Evolutionary conservation across 2,113 vertebrate genomes (phyloP), one percentile per base, ranked within the genome.

Genomic region (Rhabdomys dilectus): DNA sequence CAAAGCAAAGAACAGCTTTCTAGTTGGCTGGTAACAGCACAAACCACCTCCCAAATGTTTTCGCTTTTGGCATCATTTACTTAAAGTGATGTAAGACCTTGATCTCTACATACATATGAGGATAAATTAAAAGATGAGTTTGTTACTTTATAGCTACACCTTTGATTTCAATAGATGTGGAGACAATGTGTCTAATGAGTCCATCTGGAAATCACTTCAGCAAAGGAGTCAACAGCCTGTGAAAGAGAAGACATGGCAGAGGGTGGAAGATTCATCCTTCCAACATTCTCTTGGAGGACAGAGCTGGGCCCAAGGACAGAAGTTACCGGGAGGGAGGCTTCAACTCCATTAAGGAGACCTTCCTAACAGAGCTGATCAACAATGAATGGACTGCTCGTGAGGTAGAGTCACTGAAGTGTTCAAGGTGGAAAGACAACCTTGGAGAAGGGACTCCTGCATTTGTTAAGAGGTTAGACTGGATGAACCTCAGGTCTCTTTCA

Each of bases 401-500:
- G 97, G 97, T 97, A 98, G 96, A 96, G 95, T 96, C 97, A 95
- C 97, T 95, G 96, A 96, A 97, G 92, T 94, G 91, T 95, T 89
- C 91, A 95, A 95, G 96, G 96, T 96, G 96, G 96, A 96, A 97
- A 96, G 93, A 36, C 94, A 94, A 97, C 96, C 96, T 96, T 96
- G 92, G 53, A 85, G 96, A 97, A 97, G 96, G 95, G 96, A 80
- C 96, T 92, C 96, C 97, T 96, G 96, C 89, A 89, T 91, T 91
- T 73, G 92, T 78, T 97, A 96, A 97, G 94, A 97, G 96, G 97
- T 96, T 96, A 97, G 95, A 95, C 88, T 95, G 92, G 92, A 97
- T 96, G 97, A 97, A 96, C 97, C 97, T 97, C 97, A 95, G 95
- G 96, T 96, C 70, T 97, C 97, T 98, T 93, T 97, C 97, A 98